Evolutionary conservation across 1,140 invertebrate genomes (phyloP), one percentile per base, ranked within the genome.

Genomic region (Drosophila nikananu): DNA sequence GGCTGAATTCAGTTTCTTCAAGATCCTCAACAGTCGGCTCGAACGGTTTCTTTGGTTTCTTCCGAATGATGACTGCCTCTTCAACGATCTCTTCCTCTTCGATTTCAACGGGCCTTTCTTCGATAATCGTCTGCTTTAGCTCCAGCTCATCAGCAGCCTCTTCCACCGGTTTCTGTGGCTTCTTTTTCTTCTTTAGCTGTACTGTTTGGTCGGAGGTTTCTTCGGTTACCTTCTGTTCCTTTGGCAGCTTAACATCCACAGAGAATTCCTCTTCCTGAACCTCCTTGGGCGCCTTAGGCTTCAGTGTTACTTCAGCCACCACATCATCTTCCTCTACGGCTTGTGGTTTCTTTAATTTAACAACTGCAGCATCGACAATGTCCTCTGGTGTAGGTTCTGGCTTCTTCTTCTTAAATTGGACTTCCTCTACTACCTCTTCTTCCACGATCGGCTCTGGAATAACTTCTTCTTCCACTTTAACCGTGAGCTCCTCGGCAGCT

Each of bases 131-230:
- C 70, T 94, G 94, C 37, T 93, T 92, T 13, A 94, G 92, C 5
- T 93, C 93, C 6, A 95, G 54, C 49, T 94, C 94, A 72, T 94
- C 93, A 5, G 92, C 92, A 54, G 91, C 93, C 82, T 94, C 94
- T 72, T 92, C 92, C 4, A 75, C 61, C 8, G 74, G 62, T 21
- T 87, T 93, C 7, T 81, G 76, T 5, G 93, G 93, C 63, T 92
- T 94, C 66, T 93, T 94, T 63, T 93, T 92, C 41, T 91, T 92
- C 46, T 93, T 93, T 0, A 92, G 63, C 32, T 86, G 80, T 7
- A 91, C 83, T 17, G 86, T 87, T 54, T 91, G 77, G 9, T 92
- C 76, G 12, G 83, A 80, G 15, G 91, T 83, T 78, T 92, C 91
- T 35, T 91, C 79, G 4, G 91, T 75, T 2, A 83, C 37, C 51